Base-by-base conservation (phyloP, 2,888 invertebrate species). In the Kuschelorhynchus macadamiae region DNA sequence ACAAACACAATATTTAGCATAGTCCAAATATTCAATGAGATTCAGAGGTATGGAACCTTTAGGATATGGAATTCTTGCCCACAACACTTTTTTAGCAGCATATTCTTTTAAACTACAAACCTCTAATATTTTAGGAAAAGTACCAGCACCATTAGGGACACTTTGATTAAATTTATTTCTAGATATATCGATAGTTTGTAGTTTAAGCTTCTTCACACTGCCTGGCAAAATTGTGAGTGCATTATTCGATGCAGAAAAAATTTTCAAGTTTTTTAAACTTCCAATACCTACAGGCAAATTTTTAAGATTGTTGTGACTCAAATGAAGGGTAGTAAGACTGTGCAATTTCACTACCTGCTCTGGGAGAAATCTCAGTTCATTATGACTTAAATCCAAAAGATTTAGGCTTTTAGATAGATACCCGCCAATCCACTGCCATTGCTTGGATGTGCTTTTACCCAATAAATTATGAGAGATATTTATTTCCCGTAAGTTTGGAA, bases 351-450 rank as follows among this genome's bases (percentile, higher is more conserved):
- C 87, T 50, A 94, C 84, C 47, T 87, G 85, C 60, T 87, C 84
- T 7, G 93, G 92, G 70, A 93, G 81, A 69, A 74, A 79, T 32
- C 33, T 78, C 76, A 89, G 82, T 56, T 85, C 78, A 80, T 94
- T 94, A 49, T 86, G 84, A 75, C 88, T 88, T 56, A 94, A 78
- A 81, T 92, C 90, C 66, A 94, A 80, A 0, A 87, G 82, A 73
- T 85, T 85, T 8, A 94, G 82, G 3, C 79, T 85, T 76, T 81
- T 85, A 70, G 77, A 81, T 69, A 87, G 85, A 75, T 86, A 87
- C 32, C 85, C 85, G 50, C 88, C 86, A 53, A 93, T 78, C 93
- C 92, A 92, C 33, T 81, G 79, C 92, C 92, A 93, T 72, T 90
- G 87, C 7, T 79, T 80, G 8, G 83, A 75, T 5, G 84, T 80